Conservation (phyloP, 2,113 vertebrate species). For the Dipodomys stephensi region DNA sequence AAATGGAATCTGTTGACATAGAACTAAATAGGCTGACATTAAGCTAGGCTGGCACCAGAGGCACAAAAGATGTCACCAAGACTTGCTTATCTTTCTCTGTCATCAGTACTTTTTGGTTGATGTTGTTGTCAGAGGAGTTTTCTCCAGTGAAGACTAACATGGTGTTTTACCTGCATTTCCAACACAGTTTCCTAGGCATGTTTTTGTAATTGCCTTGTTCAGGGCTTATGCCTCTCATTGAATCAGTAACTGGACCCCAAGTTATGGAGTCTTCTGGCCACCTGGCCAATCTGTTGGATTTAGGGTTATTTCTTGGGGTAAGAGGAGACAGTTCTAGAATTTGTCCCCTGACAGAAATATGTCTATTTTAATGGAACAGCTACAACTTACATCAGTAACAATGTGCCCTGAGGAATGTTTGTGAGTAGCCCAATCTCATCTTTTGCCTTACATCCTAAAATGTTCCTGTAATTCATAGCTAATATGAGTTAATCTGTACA, state of each 20-base stretch:
- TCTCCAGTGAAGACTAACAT: not conserved
- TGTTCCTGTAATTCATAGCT: not conserved
- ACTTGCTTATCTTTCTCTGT: not conserved
- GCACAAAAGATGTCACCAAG: not conserved
- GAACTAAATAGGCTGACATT: not conserved
- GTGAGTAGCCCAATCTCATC: not conserved
- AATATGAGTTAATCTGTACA: not conserved
- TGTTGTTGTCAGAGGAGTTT: conserved; percentile 36
- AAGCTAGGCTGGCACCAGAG: not conserved
- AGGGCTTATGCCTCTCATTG: not conserved
- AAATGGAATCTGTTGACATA: conserved; percentile 35
- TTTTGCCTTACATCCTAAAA: not conserved
- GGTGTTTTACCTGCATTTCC: not conserved
- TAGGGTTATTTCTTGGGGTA: not conserved
- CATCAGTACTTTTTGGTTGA: not conserved
- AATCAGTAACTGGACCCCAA: not conserved
- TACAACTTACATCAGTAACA: not conserved
- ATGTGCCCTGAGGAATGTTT: not conserved
- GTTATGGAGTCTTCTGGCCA: not conserved
- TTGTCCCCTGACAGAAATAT: not conserved
- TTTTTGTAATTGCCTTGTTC: not conserved
- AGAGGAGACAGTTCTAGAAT: not conserved
- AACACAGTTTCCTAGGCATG: not conserved
- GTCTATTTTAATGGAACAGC: not conserved
- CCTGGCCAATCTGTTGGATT: not conserved